Evolutionary conservation across 2,113 vertebrate genomes (phyloP).

Genomic region (Edolisoma coerulescens): DNA sequence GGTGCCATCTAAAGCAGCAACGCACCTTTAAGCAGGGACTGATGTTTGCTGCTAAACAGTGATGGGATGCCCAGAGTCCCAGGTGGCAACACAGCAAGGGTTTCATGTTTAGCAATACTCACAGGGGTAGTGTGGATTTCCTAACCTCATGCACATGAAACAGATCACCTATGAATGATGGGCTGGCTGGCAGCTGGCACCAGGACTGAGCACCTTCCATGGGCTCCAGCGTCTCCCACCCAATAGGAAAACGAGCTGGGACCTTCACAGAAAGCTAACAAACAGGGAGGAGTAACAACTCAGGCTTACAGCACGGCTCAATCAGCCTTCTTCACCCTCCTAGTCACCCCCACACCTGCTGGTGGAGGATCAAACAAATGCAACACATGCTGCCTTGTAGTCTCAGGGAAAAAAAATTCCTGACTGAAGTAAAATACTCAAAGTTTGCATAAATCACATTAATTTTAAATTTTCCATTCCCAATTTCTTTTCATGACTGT

Average conservation of each 20-base stretch:
- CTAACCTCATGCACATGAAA: accelerated
- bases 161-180: accelerated
- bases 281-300: neutral
- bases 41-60: neutral
- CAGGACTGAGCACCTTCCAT: neutral
- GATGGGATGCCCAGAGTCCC: neutral
- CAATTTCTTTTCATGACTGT: neutral
- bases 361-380: neutral
- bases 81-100: neutral
- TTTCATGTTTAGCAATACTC: neutral
- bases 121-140: neutral
- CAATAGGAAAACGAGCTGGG: neutral
- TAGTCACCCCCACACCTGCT: neutral
- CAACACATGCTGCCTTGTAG: neutral
- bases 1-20: neutral
- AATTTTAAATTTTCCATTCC: neutral
- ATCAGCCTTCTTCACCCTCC: neutral
- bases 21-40: neutral
- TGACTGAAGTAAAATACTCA: neutral
- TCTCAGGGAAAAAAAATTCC: neutral
- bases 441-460: neutral
- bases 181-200: neutral
- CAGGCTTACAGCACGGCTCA: neutral
- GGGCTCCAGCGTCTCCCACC: neutral
- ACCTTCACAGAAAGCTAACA: neutral